Conservation (phyloP, 2,888 invertebrate species). For the Oscheius sp. region DNA sequence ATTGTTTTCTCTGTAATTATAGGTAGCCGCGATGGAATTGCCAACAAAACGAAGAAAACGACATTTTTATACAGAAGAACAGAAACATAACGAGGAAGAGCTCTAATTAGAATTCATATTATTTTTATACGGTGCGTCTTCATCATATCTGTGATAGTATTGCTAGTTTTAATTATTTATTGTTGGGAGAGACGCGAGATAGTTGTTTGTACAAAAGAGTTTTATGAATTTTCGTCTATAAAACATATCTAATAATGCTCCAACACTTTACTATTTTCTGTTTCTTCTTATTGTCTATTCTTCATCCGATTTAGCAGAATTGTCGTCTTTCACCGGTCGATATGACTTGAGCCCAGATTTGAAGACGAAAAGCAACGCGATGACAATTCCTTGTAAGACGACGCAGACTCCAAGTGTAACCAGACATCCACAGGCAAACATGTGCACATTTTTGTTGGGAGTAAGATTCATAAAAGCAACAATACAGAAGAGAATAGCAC, state of each 20-base stretch:
- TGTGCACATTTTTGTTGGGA: background rate
- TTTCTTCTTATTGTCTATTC: background rate
- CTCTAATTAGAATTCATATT: conserved; percentile 20
- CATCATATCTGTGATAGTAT: conserved; percentile 17
- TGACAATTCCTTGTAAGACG: background rate
- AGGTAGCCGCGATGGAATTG: conserved; percentile 74
- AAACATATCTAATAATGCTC: background rate
- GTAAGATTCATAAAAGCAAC: background rate
- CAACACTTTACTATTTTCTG: background rate
- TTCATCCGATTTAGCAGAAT: background rate
- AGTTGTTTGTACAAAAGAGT: background rate
- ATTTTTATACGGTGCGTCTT: background rate
- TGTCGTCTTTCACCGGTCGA: background rate
- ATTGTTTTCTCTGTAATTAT: conserved; percentile 52
- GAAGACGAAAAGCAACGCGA: conserved; percentile 1
- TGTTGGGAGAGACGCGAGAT: background rate
- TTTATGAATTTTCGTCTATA: background rate
- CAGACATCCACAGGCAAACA: conserved; percentile 11
- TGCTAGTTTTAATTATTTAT: conserved; percentile 7
- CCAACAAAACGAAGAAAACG: conserved; percentile 65
- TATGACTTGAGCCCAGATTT: conserved; percentile 15
- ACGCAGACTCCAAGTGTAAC: background rate
- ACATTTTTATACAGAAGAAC: conserved; percentile 66
- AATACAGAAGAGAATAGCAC: background rate
- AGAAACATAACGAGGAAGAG: conserved; percentile 38